phyloP scores from a whole-genome alignment of 2,113 vertebrate species.

The pig (Sus scrofa) region DNA sequence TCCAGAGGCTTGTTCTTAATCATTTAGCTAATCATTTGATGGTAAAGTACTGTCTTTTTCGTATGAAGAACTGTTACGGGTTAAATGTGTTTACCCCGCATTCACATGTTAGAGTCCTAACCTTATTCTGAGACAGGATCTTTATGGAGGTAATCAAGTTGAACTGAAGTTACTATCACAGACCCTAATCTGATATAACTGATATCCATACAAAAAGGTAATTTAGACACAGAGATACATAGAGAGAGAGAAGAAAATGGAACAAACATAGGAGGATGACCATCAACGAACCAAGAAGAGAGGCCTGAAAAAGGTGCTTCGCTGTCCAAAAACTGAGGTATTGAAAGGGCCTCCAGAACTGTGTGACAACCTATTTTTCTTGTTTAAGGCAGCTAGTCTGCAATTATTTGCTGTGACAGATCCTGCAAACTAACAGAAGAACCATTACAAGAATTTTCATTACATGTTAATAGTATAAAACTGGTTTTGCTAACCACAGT shows the following conservation, averaged over 20 bases:
- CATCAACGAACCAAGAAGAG: background rate
- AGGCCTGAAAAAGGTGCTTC: background rate
- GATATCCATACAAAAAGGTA: background rate
- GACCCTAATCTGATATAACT: background rate
- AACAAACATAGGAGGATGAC: background rate
- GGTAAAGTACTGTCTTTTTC: background rate
- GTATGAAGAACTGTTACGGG: background rate
- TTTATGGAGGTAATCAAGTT: background rate
- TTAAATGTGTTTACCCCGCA: background rate
- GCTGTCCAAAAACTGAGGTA: no score
- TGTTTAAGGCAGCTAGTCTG: background rate
- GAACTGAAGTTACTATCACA: background rate
- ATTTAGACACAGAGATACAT: background rate
- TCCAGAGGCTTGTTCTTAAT: background rate
- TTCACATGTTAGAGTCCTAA: background rate
- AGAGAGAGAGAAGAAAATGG: background rate
- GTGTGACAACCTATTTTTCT: background rate
- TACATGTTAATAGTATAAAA: background rate
- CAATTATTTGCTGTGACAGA: background rate
- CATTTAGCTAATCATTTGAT: background rate
- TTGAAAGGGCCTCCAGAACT: background rate
- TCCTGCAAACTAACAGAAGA: background rate
- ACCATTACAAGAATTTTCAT: background rate
- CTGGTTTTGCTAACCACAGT: background rate
- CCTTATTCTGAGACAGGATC: background rate